Evolutionary conservation across 2,888 invertebrate species (phyloP), one percentile per base, ranked within the genome.

Genomic region (Agrilus mali): DNA sequence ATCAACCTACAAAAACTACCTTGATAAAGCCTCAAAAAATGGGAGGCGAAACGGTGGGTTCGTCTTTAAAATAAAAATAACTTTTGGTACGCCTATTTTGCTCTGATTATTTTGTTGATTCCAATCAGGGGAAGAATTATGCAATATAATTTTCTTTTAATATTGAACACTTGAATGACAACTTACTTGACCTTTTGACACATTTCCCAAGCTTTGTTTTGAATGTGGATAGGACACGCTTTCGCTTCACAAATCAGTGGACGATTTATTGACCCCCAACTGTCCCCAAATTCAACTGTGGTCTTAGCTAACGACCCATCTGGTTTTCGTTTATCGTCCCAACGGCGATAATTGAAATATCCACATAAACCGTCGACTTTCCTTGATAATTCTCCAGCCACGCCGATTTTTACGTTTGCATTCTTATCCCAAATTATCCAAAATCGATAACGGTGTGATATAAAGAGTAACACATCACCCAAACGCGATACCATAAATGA

Each of bases 311-410:
- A 56, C 1, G 57, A 59, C 0, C 87, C 87, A 60, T 78, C 74
- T 0, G 87, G 87, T 48, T 75, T 71, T 3, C 78, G 73, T 39
- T 80, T 78, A 59, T 89, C 89, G 62, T 87, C 85, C 36, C 59
- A 55, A 0, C 69, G 55, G 22, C 73, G 65, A 2, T 78, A 80
- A 63, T 85, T 84, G 61, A 77, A 86, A 45, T 75, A 79, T 2
- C 89, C 89, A 59, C 89, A 90, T 8, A 89, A 66, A 0, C 89
- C 89, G 55, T 86, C 84, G 0, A 88, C 80, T 35, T 73, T 70
- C 7, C 75, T 72, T 46, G 68, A 61, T 51, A 79, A 69, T 52
- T 74, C 75, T 41, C 76, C 74, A 1, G 75, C 72, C 38, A 86
- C 80, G 48, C 82, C 83, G 51, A 89, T 72, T 63, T 81, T 83